These are phyloP conservation scores for Pentalonia nigronervosa DNA, from an alignment of 1,140 invertebrate genomes.

Conservation along the genomic window DNA sequence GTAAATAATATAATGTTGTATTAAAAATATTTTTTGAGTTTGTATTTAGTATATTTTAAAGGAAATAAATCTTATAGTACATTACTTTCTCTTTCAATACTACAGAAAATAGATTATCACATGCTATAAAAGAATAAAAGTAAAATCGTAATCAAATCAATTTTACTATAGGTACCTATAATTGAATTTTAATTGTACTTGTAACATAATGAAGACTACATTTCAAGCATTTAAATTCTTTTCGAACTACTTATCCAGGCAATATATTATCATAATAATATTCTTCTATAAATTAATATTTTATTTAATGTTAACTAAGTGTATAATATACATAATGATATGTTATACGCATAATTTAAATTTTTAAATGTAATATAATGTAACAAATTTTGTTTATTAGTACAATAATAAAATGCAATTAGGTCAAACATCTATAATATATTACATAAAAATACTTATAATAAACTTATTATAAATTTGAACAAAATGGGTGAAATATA, in stretches of 20 bases:
- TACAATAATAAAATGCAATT: constrained; percentile 4
- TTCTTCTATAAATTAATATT: not conserved
- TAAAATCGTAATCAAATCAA: not conserved
- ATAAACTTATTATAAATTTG: constrained; percentile 19
- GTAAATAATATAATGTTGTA: not conserved
- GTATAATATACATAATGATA: not conserved
- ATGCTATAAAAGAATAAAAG: not conserved
- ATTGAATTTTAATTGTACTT: not conserved
- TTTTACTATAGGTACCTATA: not conserved
- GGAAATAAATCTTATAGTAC: not conserved
- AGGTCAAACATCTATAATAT: not conserved
- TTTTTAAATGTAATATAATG: not conserved
- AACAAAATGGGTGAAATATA: not conserved
- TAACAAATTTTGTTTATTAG: not conserved
- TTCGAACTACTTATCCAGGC: not conserved
- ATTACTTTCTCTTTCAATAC: constrained; percentile 30
- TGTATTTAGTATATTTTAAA: not conserved
- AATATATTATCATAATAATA: not conserved
- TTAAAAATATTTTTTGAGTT: not conserved
- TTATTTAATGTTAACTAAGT: not conserved
- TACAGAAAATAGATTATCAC: not conserved
- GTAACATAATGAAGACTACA: not conserved
- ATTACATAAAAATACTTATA: not conserved
- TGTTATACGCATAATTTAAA: not conserved
- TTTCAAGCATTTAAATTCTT: not conserved